Base-by-base conservation (phyloP, 2,888 invertebrate genomes). In the Galeopsomyia nigrocyanea region DNA sequence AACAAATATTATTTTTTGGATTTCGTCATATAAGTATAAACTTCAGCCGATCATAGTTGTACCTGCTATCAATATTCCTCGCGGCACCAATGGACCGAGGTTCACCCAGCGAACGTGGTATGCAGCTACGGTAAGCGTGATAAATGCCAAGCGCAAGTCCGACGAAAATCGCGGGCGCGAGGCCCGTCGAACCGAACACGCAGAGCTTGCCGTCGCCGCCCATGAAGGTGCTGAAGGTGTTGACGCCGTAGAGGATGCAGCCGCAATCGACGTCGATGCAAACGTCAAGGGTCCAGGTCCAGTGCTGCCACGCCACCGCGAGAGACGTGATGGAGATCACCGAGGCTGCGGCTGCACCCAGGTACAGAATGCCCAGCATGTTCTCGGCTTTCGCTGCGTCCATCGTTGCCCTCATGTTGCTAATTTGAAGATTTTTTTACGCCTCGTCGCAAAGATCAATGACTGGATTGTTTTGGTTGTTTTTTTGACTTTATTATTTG, bases 191-290 rank as follows among this genome's bases (percentile, higher is more conserved):
- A 6, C 79, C 83, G 68, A 86, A 87, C 17, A 84, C 82, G 68
- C 88, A 88, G 5, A 85, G 75, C n/a, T 80, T 80, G 6, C 79
- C 83, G 62, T 84, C 80, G 2, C 88, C 87, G 13, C 88, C 88
- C 76, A 83, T 82, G 68, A 87, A 86, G 0, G 80, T 82, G 53
- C 79, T 82, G 69, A 86, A 85, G 2, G 85, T 82, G 49, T 83
- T 84, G 1, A 79, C 79, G 10, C 86, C 82, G 71, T 86, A 87
- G 5, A 88, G 79, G 69, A 88, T 82, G 74, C 88, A 88, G 17
- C 86, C 86, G 75, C 88, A 88, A 63, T 87, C 79, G 19, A 84
- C 63, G 66, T 81, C 78, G 10, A 84, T 77, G 73, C 87, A 87
- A 72, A 85, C 80, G 75, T 87, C 81, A 66, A 87, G 77, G 5